These are phyloP conservation scores for Distichodus sexfasciatus DNA, from an alignment of 2,797 vertebrate genomes.

Conservation along the genomic window DNA sequence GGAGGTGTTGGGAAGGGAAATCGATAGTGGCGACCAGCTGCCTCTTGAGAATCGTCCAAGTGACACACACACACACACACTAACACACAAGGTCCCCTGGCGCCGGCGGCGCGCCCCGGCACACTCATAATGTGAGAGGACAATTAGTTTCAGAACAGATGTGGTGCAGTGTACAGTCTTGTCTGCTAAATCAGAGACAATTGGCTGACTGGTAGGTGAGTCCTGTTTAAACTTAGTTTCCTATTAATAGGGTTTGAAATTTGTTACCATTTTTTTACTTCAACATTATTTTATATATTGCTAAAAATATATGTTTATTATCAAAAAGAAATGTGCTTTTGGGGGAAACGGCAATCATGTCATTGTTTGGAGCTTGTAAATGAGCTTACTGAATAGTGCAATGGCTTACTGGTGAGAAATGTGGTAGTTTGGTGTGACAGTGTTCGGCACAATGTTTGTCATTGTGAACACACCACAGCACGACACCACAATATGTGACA, in stretches of 20 bases:
- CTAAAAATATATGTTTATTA: neutral
- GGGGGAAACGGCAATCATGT: neutral
- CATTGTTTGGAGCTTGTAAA: neutral
- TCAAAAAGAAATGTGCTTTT: neutral
- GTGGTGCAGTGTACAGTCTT: constrained; percentile 2
- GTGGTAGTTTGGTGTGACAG: no score
- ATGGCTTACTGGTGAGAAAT: no score
- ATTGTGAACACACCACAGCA: no score
- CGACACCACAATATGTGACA: no score
- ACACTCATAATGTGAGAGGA: constrained; percentile 13
- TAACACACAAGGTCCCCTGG: constrained; percentile 4
- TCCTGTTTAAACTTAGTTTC: neutral
- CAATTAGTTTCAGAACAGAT: constrained; percentile 28
- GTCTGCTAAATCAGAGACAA: constrained; percentile 17
- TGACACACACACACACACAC: constrained; percentile 11
- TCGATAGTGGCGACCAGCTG: constrained; percentile 19
- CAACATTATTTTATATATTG: neutral
- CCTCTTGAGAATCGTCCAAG: neutral
- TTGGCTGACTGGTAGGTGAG: constrained; percentile 4
- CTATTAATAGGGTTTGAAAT: neutral
- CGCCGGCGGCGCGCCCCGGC: neutral
- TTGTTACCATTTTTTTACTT: neutral
- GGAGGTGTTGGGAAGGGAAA: constrained; percentile 37
- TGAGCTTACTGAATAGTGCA: constrained; percentile 16
- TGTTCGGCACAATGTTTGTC: no score